These are phyloP conservation scores for Gallinago nigripennis DNA, from an alignment of 2,797 vertebrate species.

Conservation along the genomic window DNA sequence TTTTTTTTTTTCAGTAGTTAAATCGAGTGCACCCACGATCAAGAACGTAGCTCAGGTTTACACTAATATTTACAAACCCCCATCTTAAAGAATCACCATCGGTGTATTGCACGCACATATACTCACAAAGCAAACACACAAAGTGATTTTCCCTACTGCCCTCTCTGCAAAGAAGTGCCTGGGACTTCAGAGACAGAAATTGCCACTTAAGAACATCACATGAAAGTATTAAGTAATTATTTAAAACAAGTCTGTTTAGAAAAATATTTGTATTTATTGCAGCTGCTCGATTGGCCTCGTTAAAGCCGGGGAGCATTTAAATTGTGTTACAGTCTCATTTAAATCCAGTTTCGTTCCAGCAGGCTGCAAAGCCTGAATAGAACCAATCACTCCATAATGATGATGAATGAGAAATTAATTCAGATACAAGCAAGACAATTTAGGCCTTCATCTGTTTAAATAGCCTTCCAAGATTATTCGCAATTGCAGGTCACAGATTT, in stretches of 20 bases:
- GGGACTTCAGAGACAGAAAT: slow-evolving; percentile 69
- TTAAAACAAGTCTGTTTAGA: slow-evolving; percentile 82
- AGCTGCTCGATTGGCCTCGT: slow-evolving; percentile 87
- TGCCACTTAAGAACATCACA: slow-evolving; percentile 77
- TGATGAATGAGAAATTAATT: slow-evolving; percentile 99
- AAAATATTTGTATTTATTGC: slow-evolving; percentile 90
- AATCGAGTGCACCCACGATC: neutral
- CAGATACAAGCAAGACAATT: slow-evolving; percentile 98
- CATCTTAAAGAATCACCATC: neutral
- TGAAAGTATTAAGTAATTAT: slow-evolving; percentile 83
- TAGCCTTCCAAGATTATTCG: slow-evolving; percentile 97
- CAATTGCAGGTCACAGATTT: slow-evolving; percentile 96
- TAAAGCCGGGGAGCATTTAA: slow-evolving; percentile 87
- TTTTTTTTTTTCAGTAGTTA: neutral
- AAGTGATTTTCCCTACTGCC: slow-evolving; percentile 36
- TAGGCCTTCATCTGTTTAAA: slow-evolving; percentile 99
- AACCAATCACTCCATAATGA: slow-evolving; percentile 96
- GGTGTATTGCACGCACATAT: neutral
- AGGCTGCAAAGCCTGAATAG: slow-evolving; percentile 91
- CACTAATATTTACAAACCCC: neutral
- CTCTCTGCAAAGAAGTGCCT: slow-evolving; percentile 54
- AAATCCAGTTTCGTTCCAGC: slow-evolving; percentile 87
- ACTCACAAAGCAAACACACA: slow-evolving; percentile 37
- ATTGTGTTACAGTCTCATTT: slow-evolving; percentile 97
- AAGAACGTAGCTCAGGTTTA: neutral